Percentiles rank a stretch among this genome's conserved stretches.
Conservation (phyloP, 2,888 invertebrate genomes). For the Epirrhoe tristata region DNA sequence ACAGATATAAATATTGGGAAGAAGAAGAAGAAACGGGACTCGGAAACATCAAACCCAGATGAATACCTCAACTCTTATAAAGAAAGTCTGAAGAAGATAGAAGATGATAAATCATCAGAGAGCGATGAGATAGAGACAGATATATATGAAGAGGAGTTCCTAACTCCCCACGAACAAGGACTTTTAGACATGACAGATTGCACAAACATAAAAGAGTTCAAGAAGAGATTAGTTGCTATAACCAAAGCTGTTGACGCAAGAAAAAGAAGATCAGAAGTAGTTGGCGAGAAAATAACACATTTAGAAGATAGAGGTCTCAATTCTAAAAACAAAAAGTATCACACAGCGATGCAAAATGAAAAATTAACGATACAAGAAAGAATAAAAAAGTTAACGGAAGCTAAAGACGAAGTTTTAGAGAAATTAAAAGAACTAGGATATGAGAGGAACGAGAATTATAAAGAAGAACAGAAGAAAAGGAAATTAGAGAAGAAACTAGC, state of each 20-base stretch:
- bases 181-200: constrained; percentile 70
- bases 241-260: constrained; percentile 63
- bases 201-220: constrained; percentile 58
- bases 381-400: constrained; percentile 58
- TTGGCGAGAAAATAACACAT: constrained; percentile 61
- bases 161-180: constrained; percentile 62
- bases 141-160: constrained; percentile 59
- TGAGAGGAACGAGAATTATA: constrained; percentile 45
- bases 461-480: constrained; percentile 41
- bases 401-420: constrained; percentile 54
- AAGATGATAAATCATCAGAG: constrained; percentile 55
- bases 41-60: constrained; percentile 38
- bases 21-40: constrained; percentile 34
- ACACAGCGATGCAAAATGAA: constrained; percentile 71
- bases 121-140: constrained; percentile 74
- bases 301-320: constrained; percentile 70
- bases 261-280: constrained; percentile 51
- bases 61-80: constrained; percentile 24
- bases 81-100: constrained; percentile 18
- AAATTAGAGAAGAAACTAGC: constrained; percentile 41
- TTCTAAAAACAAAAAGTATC: constrained; percentile 65
- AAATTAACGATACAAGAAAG: constrained; percentile 61
- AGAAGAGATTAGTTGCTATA: constrained; percentile 61
- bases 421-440: constrained; percentile 47
- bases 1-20: constrained; percentile 23